Evolutionary conservation across 1,140 invertebrate species (phyloP), one percentile per base, ranked within the genome.

Genomic region (Phymorhynchus buccinoides): DNA sequence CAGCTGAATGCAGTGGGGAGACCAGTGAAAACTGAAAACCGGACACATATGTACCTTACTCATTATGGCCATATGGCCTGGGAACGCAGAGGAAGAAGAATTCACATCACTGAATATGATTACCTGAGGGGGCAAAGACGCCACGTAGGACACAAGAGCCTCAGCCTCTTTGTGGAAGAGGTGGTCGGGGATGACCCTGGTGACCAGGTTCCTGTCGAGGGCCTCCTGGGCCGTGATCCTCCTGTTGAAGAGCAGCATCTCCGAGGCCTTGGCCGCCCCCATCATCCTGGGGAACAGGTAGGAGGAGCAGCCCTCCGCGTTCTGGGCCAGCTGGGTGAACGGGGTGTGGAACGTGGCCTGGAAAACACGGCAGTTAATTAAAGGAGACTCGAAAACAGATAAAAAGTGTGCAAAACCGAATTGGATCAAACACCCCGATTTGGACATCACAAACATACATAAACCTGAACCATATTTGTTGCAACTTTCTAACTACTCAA

Each of bases 331-430:
- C 86, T 94, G 93, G 44, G 96, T 94, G 92, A 99, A 98, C 78
- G 98, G 97, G 83, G 97, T 97, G 84, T 95, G 94, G 92, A 99
- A 98, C 88, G 95, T 96, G 27, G 97, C 96, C 96, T 97, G 88
- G 85, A 94, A 88, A 87, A 85, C 14, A 86, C 78, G 16, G 56
- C 52, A 22, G 18, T 44, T 22, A 9, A 83, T 32, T 52, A 27
- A 62, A 52, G 62, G 22, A 18, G 42, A 41, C 77, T 37, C 37
- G 39, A 22, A 78, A 12, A 83, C 68, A 73, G 2, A 86, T 1
- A 85, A 12, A 56, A n/a, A 80, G 12, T 41, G 32, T 1, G 37
- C 41, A 30, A 52, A n/a, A 1, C 44, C 22, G 83, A 85, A 80
- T 1, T 30, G 30, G n/a, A 84, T 52, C 12, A 14, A 56, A 12